Conservation (phyloP, 2,113 vertebrate species). For the Chunga burmeisteri region DNA sequence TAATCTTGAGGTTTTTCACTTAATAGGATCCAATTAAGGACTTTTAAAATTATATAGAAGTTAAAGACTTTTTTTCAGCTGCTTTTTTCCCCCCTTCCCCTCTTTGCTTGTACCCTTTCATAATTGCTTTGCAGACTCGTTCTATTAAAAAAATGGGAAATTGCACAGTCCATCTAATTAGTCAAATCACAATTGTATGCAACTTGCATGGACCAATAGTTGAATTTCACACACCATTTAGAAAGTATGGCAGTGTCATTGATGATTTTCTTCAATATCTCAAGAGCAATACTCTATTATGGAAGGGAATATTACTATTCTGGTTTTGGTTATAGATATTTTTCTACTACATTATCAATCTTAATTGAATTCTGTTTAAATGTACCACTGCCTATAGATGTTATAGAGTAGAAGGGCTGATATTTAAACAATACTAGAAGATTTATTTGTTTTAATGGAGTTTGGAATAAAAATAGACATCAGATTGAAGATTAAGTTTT, state of each 20-base stretch:
- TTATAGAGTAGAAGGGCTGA: conserved; percentile 10
- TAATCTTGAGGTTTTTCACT: conserved; percentile 43
- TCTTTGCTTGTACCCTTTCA: conserved; percentile 4
- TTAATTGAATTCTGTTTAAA: conserved; percentile 67
- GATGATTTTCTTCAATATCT: conserved; percentile 27
- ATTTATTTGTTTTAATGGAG: conserved; percentile 36
- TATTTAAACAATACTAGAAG: conserved; percentile 48
- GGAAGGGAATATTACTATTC: conserved; percentile 49
- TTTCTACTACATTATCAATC: conserved; percentile 52
- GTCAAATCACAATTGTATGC: conserved; percentile 36
- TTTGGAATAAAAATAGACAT: background rate
- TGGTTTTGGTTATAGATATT: background rate
- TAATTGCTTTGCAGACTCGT: background rate
- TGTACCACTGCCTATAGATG: conserved; percentile 27
- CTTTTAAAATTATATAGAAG: conserved; percentile 43
- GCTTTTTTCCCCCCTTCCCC: background rate
- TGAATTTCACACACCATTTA: conserved; percentile 77
- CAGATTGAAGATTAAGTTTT: background rate
- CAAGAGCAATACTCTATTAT: conserved; percentile 49
- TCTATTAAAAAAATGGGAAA: conserved; percentile 60
- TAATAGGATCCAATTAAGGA: conserved; percentile 65
- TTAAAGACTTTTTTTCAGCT: conserved; percentile 23
- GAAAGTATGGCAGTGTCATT: conserved; percentile 4
- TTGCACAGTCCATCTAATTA: conserved; percentile 56
- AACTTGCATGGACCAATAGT: conserved; percentile 39